Evolutionary conservation across 2,113 vertebrate species (phyloP), one percentile per base, ranked within the genome.

Genomic region (Clarias gariepinus): DNA sequence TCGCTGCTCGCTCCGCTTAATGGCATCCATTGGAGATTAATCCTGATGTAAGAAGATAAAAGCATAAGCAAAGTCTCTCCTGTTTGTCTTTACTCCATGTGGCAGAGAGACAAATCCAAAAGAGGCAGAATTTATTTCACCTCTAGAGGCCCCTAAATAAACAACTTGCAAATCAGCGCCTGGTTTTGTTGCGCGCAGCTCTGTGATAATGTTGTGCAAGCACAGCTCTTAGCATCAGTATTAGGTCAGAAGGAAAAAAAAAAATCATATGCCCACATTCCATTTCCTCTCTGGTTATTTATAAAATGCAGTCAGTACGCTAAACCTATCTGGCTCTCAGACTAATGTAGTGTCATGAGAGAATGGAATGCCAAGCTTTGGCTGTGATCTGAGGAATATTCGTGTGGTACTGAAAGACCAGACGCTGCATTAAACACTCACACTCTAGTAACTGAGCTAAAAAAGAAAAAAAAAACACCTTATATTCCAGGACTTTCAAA

Each of bases 1-100:
- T 94, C 91, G 91, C 91, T 91, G 93, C 93, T 92, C 92, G 91
- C 93, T 93, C 92, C 87, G 64, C 94, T 93, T 95, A 94, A 94
- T 93, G 92, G 92, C 92, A 93, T 94, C 93, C 93, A 91, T 91
- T 88, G 90, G 93, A 94, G 94, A 94, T 93, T 92, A 94, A 93
- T 95, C 94, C 93, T 92, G 93, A 92, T 94, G 94, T 91, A 92
- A 92, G 91, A 91, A 68, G 85, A 85, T 88, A 89, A 23, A 87
- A 41, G 84, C 76, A 63, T 86, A 87, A 77, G 47, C 83, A 73
- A 61, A 33, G 86, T 53, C 58, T 81, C 53, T 89, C 85, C 36
- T 66, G 30, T 78, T 89, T 92, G 93, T 91, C 87, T 91, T 91
- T 64, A 89, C 90, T 93, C 90, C 74, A 88, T 84, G 91, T 92